Evolutionary conservation across 2,113 vertebrate species (phyloP).

Genomic region (Microcebus griseorufus): DNA sequence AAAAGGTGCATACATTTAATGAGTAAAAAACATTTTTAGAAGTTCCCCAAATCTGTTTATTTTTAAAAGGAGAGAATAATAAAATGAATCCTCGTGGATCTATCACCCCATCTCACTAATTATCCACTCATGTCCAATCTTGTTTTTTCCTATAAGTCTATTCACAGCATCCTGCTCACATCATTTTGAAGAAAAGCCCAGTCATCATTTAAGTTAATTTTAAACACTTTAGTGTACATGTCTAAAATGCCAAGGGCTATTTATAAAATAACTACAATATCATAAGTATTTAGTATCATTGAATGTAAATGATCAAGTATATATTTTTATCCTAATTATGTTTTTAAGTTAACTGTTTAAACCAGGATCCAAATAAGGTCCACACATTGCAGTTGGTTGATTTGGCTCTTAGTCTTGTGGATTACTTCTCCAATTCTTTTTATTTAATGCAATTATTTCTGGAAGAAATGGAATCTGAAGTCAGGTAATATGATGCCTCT

Average conservation of each 20-base stretch:
- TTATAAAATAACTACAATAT: neutral
- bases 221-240: neutral
- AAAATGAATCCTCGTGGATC: neutral
- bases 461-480: neutral
- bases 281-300: neutral
- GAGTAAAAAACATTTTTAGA: neutral
- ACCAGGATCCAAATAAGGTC: neutral
- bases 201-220: neutral
- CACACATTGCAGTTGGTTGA: neutral
- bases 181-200: neutral
- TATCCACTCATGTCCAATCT: neutral
- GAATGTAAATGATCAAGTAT: neutral
- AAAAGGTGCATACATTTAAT: neutral
- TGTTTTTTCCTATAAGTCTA: neutral
- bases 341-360: neutral
- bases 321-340: neutral
- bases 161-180: neutral
- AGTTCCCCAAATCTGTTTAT: neutral
- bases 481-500: no score
- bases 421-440: neutral
- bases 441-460: neutral
- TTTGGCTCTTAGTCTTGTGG: neutral
- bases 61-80: neutral
- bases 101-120: neutral
- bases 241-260: neutral